These are phyloP conservation scores for Sphenodon punctatus DNA, from an alignment of 2,797 vertebrate species.

Conservation along the genomic window DNA sequence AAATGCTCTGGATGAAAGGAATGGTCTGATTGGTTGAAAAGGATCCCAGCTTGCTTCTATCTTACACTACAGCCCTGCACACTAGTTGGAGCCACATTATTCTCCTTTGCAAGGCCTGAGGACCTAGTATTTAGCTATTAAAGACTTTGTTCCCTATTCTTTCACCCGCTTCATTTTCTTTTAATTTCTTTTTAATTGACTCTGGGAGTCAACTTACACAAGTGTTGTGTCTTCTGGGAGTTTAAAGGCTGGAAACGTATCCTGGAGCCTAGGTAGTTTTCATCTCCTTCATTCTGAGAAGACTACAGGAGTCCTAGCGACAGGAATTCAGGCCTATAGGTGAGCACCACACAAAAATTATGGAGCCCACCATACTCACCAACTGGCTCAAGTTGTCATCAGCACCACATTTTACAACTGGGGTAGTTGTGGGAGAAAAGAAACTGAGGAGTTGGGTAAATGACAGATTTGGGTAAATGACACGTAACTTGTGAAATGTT, in stretches of 20 bases:
- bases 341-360: no score
- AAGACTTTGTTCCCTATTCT: not conserved
- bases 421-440: no score
- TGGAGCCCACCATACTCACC: no score
- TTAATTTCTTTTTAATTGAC: constrained; percentile 66
- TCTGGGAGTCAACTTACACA: constrained; percentile 57
- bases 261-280: constrained; percentile 65
- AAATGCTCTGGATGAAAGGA: constrained; percentile 20
- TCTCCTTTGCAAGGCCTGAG: not conserved
- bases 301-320: no score
- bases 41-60: not conserved
- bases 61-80: constrained; percentile 4
- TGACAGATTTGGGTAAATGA: no score
- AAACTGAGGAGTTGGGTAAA: constrained; percentile 64
- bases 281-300: constrained; percentile 62
- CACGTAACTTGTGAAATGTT: no score
- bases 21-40: constrained; percentile 6
- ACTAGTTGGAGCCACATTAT: constrained; percentile 12
- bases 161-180: constrained; percentile 18
- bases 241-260: constrained; percentile 68
- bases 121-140: constrained; percentile 20
- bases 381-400: no score
- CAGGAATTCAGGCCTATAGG: no score
- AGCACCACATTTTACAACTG: no score
- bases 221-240: constrained; percentile 50